phyloP scores from a whole-genome alignment of 1,140 invertebrate species.

The Drosophila aff. region DNA sequence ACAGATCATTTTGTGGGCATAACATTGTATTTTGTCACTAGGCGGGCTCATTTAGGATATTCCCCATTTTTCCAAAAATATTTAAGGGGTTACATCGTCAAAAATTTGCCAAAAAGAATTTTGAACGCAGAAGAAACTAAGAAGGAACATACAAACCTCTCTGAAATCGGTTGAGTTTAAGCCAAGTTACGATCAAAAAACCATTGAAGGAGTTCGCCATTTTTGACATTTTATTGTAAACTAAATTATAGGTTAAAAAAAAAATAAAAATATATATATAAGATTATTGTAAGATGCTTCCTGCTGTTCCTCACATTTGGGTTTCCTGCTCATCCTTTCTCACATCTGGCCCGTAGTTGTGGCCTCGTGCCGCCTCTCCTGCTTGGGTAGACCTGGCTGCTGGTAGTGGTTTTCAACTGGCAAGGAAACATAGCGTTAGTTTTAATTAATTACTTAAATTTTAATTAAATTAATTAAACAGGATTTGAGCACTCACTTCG shows the following conservation, averaged over 20 bases:
- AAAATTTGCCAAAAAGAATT: too few relatives aligned
- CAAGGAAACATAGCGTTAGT: not conserved
- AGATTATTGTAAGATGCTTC: not conserved
- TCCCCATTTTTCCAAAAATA: not conserved
- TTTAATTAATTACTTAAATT: not conserved
- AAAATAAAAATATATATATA: not conserved
- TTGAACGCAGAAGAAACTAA: too few relatives aligned
- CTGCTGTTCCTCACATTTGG: conserved; percentile 33
- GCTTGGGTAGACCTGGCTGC: conserved; percentile 19
- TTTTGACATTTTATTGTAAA: conserved; percentile 11
- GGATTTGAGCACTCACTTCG: conserved; percentile 48
- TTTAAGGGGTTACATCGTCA: too few relatives aligned
- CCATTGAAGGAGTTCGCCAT: too few relatives aligned
- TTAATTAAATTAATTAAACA: not conserved
- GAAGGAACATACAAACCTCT: too few relatives aligned
- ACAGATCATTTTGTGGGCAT: conserved; percentile 71
- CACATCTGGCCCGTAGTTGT: conserved; percentile 36
- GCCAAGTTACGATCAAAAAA: too few relatives aligned
- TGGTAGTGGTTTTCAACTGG: conserved; percentile 47
- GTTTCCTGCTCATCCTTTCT: conserved; percentile 7
- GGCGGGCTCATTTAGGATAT: not conserved
- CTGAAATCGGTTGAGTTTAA: too few relatives aligned
- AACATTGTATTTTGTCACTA: conserved; percentile 51
- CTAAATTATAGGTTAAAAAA: conserved; percentile 8
- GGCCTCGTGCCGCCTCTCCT: conserved; percentile 28